These are phyloP conservation scores for Sterna hirundo DNA, from an alignment of 2,113 vertebrate genomes.

Conservation along the genomic window DNA sequence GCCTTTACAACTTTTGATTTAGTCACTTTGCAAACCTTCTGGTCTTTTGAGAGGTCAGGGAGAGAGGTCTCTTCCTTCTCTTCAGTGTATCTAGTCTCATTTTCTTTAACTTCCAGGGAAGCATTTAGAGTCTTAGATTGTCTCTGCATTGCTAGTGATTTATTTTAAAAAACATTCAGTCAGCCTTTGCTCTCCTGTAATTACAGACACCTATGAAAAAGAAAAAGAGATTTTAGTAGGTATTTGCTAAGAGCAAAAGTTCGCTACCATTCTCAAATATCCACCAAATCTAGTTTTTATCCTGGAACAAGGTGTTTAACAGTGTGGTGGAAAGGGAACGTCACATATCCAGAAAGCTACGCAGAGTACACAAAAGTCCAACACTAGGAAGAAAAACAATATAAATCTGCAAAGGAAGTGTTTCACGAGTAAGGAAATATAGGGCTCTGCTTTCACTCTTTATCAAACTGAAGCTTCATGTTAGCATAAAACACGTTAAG, in stretches of 20 bases:
- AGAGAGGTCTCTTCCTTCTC: neutral
- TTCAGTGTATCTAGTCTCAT: neutral
- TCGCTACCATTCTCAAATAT: rapidly evolving
- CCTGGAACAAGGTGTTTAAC: neutral
- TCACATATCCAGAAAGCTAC: neutral
- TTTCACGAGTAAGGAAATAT: rapidly evolving
- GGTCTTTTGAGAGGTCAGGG: neutral
- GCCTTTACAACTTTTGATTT: neutral
- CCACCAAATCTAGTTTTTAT: neutral
- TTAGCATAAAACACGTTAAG: rapidly evolving
- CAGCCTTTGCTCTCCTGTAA: neutral
- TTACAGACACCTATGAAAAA: neutral
- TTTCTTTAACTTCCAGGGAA: neutral
- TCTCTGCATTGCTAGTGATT: neutral
- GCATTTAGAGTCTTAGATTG: neutral
- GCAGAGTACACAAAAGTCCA: neutral
- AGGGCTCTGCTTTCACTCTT: no score
- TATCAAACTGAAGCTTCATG: rapidly evolving
- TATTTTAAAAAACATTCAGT: neutral
- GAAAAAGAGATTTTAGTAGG: neutral
- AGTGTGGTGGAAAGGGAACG: neutral
- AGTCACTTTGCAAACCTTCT: neutral
- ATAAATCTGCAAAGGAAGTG: neutral
- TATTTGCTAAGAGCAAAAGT: neutral
- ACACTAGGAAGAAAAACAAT: neutral